A percentile compares a stretch with the other conserved stretches of the same genome.
phyloP scores from a whole-genome alignment of 2,113 vertebrate species.

The Rhinogobius similis region DNA sequence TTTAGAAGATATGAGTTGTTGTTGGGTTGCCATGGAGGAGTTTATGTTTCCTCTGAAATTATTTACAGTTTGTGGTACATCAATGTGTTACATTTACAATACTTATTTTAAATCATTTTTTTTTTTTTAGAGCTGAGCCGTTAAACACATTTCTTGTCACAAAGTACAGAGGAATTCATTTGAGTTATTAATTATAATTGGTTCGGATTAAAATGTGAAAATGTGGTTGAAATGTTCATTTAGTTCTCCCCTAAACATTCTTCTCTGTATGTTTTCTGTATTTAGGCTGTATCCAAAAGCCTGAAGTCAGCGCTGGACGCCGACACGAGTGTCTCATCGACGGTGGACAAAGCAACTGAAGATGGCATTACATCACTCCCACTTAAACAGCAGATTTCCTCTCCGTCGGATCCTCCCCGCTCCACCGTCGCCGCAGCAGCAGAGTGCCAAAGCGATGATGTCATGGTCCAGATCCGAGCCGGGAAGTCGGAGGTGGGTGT shows the following conservation, averaged over 20 bases:
- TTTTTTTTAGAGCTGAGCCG: not conserved
- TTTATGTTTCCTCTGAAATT: too few relatives aligned
- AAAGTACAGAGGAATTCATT: not conserved
- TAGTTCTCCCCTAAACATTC: too few relatives aligned
- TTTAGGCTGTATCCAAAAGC: conserved; percentile 86
- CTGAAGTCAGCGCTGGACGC: conserved; percentile 78
- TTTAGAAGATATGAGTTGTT: too few relatives aligned
- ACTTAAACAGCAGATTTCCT: conserved; percentile 19
- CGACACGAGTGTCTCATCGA: conserved; percentile 11
- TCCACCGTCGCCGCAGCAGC: conserved; percentile 47
- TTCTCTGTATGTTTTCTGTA: not conserved
- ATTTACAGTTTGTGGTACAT: too few relatives aligned
- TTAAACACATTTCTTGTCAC: too few relatives aligned
- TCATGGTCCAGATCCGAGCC: conserved; percentile 94
- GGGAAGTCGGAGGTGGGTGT: conserved; percentile 91
- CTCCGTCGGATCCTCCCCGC: conserved; percentile 14
- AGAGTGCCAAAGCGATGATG: conserved; percentile 79
- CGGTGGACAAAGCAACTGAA: conserved; percentile 57
- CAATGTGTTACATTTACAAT: not conserved
- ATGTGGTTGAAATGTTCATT: too few relatives aligned
- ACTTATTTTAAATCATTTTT: not conserved
- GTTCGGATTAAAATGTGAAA: not conserved
- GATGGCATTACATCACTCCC: conserved; percentile 21
- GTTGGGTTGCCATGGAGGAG: too few relatives aligned
- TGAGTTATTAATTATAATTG: not conserved